A percentile compares a stretch with the other conserved stretches of the same genome.
These are phyloP conservation scores for Phania funesta DNA, from an alignment of 2,888 invertebrate genomes.

Conservation along the genomic window DNA sequence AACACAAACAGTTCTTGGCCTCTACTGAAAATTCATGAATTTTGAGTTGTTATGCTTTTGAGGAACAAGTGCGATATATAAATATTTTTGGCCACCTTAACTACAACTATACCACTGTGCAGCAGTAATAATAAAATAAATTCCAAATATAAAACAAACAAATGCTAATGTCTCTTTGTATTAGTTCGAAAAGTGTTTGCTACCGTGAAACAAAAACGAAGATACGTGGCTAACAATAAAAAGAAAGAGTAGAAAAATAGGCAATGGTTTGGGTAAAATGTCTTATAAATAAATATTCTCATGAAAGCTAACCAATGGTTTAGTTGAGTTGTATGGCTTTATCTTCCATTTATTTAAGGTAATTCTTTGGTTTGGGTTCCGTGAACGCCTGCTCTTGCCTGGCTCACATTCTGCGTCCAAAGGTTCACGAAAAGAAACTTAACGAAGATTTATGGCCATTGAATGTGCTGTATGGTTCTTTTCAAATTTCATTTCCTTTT, in stretches of 20 bases:
- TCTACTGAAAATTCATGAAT: too few species aligned
- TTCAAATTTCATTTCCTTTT: slow-evolving; percentile 58
- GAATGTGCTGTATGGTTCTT: slow-evolving; percentile 64
- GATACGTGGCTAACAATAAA: neutral
- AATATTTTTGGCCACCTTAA: too few species aligned
- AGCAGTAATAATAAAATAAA: neutral
- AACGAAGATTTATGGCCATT: slow-evolving; percentile 67
- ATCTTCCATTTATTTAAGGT: slow-evolving; percentile 20
- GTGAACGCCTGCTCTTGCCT: slow-evolving; percentile 46
- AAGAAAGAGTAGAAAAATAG: slow-evolving; percentile 8
- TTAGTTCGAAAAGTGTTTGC: slow-evolving; percentile 7
- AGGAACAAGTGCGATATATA: too few species aligned
- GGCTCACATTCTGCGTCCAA: slow-evolving; percentile 41
- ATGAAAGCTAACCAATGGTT: slow-evolving; percentile 47
- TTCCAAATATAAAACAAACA: slow-evolving; percentile 15
- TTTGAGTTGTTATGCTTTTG: too few species aligned
- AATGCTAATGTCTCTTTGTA: slow-evolving; percentile 29
- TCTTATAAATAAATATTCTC: slow-evolving; percentile 46
- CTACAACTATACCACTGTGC: too few species aligned
- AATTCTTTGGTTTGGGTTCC: slow-evolving; percentile 45
- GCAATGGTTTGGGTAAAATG: slow-evolving; percentile 35
- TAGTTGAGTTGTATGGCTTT: slow-evolving; percentile 3
- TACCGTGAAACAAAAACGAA: slow-evolving; percentile 18
- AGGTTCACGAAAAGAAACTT: slow-evolving; percentile 61
- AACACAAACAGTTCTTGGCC: too few species aligned